These are phyloP conservation scores for Zaprionus camerounensis DNA, from an alignment of 1,140 invertebrate species.

Conservation along the genomic window DNA sequence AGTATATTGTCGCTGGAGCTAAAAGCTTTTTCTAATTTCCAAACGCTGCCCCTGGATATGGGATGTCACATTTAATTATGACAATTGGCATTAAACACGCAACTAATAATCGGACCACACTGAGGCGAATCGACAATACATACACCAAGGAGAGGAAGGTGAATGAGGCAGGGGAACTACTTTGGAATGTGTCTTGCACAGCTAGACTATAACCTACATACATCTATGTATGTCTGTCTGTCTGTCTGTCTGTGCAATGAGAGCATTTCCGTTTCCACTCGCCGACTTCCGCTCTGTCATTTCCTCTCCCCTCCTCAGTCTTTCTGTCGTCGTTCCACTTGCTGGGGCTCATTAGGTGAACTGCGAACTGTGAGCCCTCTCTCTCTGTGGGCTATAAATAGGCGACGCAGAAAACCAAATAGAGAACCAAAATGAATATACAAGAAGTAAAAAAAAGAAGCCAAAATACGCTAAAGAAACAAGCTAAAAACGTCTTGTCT, in stretches of 20 bases:
- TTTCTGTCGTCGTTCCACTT: conserved; percentile 19
- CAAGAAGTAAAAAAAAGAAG: conserved; percentile 1
- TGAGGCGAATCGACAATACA: background rate
- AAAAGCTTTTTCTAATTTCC: conserved; percentile 77
- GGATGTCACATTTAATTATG: conserved; percentile 70
- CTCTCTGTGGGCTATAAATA: conserved; percentile 35
- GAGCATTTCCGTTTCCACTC: conserved; percentile 43
- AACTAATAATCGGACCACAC: conserved; percentile 52
- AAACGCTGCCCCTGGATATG: conserved; percentile 31
- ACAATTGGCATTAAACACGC: conserved; percentile 74
- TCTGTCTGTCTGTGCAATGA: conserved; percentile 10
- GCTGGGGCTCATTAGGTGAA: conserved; percentile 38
- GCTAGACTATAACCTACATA: conserved; percentile 9
- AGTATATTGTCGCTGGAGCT: conserved; percentile 37
- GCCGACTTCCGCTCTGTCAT: conserved; percentile 37
- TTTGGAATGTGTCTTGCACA: background rate
- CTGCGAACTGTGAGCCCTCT: conserved; percentile 13
- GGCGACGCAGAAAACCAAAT: conserved; percentile 7
- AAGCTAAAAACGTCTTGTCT: conserved; percentile 17
- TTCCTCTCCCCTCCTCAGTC: conserved; percentile 23
- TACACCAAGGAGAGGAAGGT: too few species aligned
- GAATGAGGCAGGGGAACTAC: background rate
- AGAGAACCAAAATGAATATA: conserved; percentile 5
- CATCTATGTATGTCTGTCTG: background rate
- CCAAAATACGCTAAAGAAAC: conserved; percentile 5